Base-by-base conservation (phyloP, 2,113 vertebrate genomes). In the Limnothrissa miodon region DNA sequence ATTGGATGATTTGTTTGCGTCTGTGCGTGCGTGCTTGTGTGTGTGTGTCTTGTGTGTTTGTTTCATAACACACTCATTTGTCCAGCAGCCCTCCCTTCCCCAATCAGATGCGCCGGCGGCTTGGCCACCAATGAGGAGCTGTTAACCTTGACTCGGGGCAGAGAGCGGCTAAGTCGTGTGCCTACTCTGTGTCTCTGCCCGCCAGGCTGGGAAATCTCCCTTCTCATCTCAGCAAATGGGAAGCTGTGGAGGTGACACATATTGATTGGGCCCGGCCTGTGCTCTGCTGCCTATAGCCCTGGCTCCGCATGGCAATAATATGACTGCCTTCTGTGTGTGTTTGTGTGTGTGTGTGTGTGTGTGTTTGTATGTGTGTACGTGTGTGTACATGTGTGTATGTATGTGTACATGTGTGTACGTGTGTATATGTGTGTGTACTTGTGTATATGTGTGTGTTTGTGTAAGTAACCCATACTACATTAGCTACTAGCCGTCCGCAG, bases 241-340 rank as follows among this genome's bases (percentile, higher is more conserved):
- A 82, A 46, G 48, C 29, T 33, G 4, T 39, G 29, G 25, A 36
- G 36, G 23, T 85, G 39, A 59, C 78, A 45, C 79, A 84, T 84
- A 84, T 80, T 62, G 46, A 84, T 80, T 44, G 36, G 39, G 45
- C 66, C 29, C 19, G 39, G 82, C 51, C 29, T 79, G 74, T 39
- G 51, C 29, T 29, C 33, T 13, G 10, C 10, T 74, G 33, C 33
- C 4, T 74, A 3, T 17, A 39, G 25, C 66, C 13, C 29, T 74
- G 13, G 66, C 33, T 29, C 66, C 36, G 66, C 25, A 74, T 74
- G 66, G 11, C 29, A 74, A 39, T 36, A 74, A 39, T 15, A 74
- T 74, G 66, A 33, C 33, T 74, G 25, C 66, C 21, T 15, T 42
- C 42, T 42, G 2, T 42, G 42, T 42, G 42, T 42, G 42, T 42